Evolutionary conservation across 2,113 vertebrate genomes (phyloP).

Genomic region (Nyctibius bracteatus): DNA sequence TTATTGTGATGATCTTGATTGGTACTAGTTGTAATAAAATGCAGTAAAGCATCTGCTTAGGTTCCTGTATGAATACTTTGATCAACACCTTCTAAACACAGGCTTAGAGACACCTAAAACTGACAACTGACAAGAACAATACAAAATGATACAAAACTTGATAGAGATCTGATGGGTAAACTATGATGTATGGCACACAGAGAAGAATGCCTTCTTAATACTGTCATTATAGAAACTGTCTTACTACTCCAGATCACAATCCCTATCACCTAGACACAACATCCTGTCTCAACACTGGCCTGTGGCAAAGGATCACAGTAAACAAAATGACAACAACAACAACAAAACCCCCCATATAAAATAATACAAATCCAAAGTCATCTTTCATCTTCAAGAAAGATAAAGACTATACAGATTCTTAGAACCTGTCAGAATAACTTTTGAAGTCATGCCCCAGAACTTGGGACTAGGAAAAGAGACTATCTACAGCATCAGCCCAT

Average conservation of each 20-base stretch:
- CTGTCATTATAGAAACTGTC: not conserved
- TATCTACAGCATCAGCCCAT: not conserved
- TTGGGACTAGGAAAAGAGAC: not conserved
- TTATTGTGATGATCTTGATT: not conserved
- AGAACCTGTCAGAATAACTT: not conserved
- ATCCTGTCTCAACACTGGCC: not conserved
- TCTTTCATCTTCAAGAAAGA: not conserved
- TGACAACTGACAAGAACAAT: not conserved
- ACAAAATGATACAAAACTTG: not conserved
- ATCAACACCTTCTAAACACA: not conserved
- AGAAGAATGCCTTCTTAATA: not conserved
- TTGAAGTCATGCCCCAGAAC: not conserved
- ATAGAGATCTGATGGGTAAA: not conserved
- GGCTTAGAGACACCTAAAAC: not conserved
- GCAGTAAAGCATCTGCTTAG: not conserved
- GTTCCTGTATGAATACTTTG: not conserved
- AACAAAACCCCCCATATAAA: not conserved
- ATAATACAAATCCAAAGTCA: not conserved
- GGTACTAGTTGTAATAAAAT: not conserved
- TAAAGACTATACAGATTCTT: not conserved
- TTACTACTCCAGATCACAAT: not conserved
- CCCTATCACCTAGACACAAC: not conserved
- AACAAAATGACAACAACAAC: not conserved
- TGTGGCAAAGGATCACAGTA: not conserved
- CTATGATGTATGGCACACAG: not conserved